Base-by-base conservation (phyloP, 2,888 invertebrate genomes). In the Hartigia nigra region DNA sequence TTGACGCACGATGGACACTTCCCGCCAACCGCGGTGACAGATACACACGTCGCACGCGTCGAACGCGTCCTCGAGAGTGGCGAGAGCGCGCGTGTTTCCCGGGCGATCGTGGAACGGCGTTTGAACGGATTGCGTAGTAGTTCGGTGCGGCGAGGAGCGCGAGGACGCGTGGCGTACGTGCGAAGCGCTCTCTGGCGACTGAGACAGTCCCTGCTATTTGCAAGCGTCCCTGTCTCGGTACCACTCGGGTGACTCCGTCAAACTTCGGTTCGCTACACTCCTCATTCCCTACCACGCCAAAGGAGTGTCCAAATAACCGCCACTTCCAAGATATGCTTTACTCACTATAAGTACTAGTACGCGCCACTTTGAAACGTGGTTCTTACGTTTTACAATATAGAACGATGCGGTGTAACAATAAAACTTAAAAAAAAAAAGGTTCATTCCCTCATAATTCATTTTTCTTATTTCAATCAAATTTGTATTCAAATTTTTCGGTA, bases 121-220 rank as follows among this genome's bases (percentile, higher is more conserved):
- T 84, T 82, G 86, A 82, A 81, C 82, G 84, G 87, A 87, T 86
- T 88, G 87, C 88, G 88, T 86, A 87, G 55, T 55, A 55, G 87
- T 88, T 87, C 80, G 80, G 84, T 83, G 81, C 31, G 69, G 83
- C 79, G 81, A 85, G 85, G 78, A 84, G 86, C 90, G 88, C 86
- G 82, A 81, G 79, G 78, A 79, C 85, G 78, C 86, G 86, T 88
- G 79, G 75, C 74, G 74, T 81, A 83, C 89, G 83, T 85, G 84
- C 76, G 82, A 86, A 88, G 88, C 90, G 90, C 90, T 89, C 89
- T 87, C 88, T 88, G 80, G 88, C 90, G 89, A 90, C 89, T 90
- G 90, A 88, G 83, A 81, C 78, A 78, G 77, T 84, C 81, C 81
- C 81, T 79, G 79, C 79, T 78, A 77, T 78, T 74, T 83, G 85